A percentile compares a stretch with the other conserved stretches of the same genome.
Conservation (phyloP, 2,113 vertebrate genomes). For the Sylvietta virens region DNA sequence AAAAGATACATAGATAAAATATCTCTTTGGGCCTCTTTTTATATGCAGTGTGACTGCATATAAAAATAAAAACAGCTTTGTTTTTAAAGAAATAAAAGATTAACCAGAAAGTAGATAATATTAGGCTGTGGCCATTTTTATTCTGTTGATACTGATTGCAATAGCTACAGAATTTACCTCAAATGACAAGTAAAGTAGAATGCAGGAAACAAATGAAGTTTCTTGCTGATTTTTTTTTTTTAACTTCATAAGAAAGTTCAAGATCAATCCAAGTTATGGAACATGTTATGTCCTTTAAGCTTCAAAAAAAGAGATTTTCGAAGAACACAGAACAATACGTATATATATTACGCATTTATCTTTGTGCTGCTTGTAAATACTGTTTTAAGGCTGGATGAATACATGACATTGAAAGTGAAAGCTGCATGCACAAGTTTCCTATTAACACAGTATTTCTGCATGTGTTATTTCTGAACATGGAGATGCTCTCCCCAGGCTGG, state of each 20-base stretch:
- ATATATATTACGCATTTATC: background rate
- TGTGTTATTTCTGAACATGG: background rate
- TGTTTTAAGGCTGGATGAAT: background rate
- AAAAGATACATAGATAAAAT: slow-evolving; percentile 39
- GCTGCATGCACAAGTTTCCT: background rate
- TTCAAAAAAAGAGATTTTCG: background rate
- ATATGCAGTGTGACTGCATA: background rate
- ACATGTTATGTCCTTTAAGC: background rate
- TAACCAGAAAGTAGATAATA: background rate
- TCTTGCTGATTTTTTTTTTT: background rate
- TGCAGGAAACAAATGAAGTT: background rate
- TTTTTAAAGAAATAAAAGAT: background rate
- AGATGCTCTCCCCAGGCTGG: background rate
- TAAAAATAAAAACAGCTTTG: background rate
- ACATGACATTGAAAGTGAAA: background rate
- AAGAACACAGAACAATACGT: background rate
- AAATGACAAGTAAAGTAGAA: background rate
- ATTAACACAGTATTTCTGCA: background rate
- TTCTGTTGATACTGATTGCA: background rate
- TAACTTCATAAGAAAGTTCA: background rate
- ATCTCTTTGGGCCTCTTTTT: background rate
- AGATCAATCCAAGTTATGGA: background rate
- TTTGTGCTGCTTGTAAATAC: background rate
- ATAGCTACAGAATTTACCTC: background rate
- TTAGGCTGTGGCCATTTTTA: background rate